A percentile compares a stretch with the other conserved stretches of the same genome.
Conservation (phyloP, 2,113 vertebrate genomes). For the Promerops cafer region DNA sequence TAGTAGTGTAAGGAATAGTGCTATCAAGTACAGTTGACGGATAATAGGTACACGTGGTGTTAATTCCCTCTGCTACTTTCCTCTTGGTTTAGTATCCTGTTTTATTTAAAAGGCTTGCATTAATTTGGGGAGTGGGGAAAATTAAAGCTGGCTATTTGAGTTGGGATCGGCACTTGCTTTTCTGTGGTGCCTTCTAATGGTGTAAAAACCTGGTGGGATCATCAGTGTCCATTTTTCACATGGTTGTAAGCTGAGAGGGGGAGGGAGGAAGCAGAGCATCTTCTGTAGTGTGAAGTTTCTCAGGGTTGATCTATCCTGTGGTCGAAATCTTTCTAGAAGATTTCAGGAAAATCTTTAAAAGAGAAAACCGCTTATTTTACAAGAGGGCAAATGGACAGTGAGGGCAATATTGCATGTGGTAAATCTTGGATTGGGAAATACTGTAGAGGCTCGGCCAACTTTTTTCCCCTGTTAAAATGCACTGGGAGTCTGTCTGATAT, state of each 20-base stretch:
- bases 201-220: neutral
- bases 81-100: neutral
- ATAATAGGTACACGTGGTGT: neutral
- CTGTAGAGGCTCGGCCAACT: neutral
- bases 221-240: neutral
- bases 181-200: neutral
- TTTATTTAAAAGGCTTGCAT: neutral
- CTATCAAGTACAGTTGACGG: neutral
- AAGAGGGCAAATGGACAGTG: neutral
- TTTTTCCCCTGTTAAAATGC: neutral
- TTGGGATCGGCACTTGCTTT: neutral
- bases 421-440: neutral
- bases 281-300: neutral
- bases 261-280: neutral
- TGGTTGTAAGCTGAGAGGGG: rapidly evolving
- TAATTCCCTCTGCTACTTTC: neutral
- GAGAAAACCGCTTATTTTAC: neutral
- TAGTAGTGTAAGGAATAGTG: neutral
- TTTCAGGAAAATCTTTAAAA: neutral
- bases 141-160: neutral
- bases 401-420: neutral
- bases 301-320: neutral
- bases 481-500: neutral
- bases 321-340: neutral
- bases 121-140: neutral